These are phyloP conservation scores for Psococerastis gibbosa DNA, from an alignment of 2,888 invertebrate genomes.

Conservation along the genomic window DNA sequence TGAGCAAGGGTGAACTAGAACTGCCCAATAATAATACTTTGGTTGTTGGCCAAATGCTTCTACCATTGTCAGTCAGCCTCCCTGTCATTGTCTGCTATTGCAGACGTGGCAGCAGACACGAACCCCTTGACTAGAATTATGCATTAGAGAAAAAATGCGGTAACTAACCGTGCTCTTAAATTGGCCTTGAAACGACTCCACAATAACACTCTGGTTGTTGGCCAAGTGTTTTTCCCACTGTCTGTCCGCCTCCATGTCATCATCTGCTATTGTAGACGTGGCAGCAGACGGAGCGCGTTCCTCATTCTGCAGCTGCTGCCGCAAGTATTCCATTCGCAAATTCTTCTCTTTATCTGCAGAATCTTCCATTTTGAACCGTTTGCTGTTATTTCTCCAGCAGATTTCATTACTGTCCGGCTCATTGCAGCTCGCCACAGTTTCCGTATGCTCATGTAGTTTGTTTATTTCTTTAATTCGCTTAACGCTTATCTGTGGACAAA, in stretches of 20 bases:
- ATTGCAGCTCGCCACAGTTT: too few species aligned
- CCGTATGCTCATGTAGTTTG: slow-evolving; percentile 17
- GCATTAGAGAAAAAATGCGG: too few species aligned
- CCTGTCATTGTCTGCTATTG: slow-evolving; percentile 20
- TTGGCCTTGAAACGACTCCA: slow-evolving; percentile 42
- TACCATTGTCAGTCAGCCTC: slow-evolving; percentile 37
- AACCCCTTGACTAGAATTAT: too few species aligned
- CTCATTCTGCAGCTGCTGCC: slow-evolving; percentile 16
- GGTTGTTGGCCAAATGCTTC: slow-evolving; percentile 33
- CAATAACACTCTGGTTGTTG: slow-evolving; percentile 36
- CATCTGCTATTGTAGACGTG: slow-evolving; percentile 22
- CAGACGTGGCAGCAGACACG: slow-evolving; percentile 23
- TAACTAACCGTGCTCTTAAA: slow-evolving; percentile 44
- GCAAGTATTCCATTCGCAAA: slow-evolving; percentile 19
- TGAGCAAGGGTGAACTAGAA: too few species aligned
- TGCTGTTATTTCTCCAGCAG: slow-evolving; percentile 21
- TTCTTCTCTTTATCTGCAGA: slow-evolving; percentile 23
- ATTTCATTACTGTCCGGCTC: too few species aligned
- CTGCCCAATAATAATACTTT: slow-evolving; percentile 37
- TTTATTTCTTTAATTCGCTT: slow-evolving; percentile 33
- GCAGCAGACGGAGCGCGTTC: slow-evolving; percentile 21
- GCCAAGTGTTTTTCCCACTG: slow-evolving; percentile 36
- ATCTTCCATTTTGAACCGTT: slow-evolving; percentile 22
- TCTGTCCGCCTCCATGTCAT: slow-evolving; percentile 29
- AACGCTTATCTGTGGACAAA: slow-evolving; percentile 15